Evolutionary conservation across 35 echinoderm and acorn worm genomes (phyloP).

Genomic region (Heliocidaris tuberculata): DNA sequence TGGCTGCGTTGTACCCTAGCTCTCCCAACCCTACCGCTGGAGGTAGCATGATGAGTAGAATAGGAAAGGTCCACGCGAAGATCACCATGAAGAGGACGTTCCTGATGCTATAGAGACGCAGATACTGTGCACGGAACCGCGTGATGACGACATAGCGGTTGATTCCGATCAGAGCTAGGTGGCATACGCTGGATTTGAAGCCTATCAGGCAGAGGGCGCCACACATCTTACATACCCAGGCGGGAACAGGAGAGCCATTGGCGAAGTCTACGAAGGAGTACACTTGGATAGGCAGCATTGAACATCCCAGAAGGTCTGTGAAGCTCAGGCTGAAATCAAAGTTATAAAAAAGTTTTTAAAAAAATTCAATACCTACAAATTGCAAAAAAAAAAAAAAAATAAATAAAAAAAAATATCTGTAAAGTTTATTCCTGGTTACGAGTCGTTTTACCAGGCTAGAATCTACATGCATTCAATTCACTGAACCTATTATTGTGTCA

Average conservation of each 20-base stretch:
- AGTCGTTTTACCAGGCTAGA: no score
- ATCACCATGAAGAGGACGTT: conserved; percentile 42
- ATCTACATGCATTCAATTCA: no score
- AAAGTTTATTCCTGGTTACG: no score
- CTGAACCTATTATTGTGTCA: no score
- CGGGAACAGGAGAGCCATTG: background rate
- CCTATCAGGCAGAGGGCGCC: conserved; percentile 27
- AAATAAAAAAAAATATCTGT: no score
- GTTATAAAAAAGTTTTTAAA: background rate
- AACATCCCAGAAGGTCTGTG: conserved; percentile 22
- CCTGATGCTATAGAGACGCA: background rate
- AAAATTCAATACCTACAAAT: no score
- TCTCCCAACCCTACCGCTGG: background rate
- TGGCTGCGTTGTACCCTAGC: conserved; percentile 22
- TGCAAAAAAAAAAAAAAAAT: no score
- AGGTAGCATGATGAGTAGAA: conserved; percentile 2
- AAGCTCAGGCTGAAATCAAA: conserved; percentile 20
- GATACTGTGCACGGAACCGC: background rate
- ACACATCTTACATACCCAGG: conserved; percentile 15
- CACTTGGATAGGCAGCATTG: conserved; percentile 32
- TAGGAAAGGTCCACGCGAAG: conserved; percentile 22
- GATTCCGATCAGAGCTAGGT: conserved; percentile 28
- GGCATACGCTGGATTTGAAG: conserved; percentile 25
- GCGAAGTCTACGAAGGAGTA: background rate
- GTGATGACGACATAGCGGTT: conserved; percentile 26